phyloP scores from a whole-genome alignment of 2,113 vertebrate species.

The Seriola dumerili region DNA sequence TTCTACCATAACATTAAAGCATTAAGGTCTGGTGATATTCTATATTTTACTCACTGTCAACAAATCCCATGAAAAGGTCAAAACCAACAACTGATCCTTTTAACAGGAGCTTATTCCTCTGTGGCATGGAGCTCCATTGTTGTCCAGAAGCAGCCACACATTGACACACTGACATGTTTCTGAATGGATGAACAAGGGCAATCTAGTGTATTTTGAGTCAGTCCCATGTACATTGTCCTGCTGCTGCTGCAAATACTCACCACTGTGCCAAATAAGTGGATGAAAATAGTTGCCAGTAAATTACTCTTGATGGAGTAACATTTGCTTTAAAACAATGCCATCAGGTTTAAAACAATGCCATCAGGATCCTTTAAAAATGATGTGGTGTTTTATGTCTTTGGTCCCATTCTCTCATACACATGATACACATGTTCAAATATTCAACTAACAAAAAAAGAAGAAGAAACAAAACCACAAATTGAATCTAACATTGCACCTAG shows the following conservation, averaged over 20 bases:
- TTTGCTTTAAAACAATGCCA: not conserved
- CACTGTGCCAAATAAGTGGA: not conserved
- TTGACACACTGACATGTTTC: not conserved
- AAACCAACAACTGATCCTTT: not conserved
- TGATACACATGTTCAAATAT: not conserved
- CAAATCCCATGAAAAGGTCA: not conserved
- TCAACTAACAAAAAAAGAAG: not conserved
- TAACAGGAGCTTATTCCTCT: not conserved
- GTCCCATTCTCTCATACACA: not conserved
- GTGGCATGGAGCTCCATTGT: not conserved
- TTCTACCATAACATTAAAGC: constrained; percentile 35
- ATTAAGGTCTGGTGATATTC: not conserved
- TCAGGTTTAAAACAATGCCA: not conserved
- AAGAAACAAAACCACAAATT: not conserved
- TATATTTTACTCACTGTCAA: constrained; percentile 22
- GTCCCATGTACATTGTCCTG: not conserved
- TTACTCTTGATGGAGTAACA: not conserved
- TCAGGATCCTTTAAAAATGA: not conserved
- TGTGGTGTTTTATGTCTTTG: not conserved
- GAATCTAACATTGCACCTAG: not conserved
- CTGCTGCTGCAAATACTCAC: not conserved
- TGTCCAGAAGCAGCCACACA: constrained; percentile 5
- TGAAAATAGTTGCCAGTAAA: constrained; percentile 2
- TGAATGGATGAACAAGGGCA: not conserved
- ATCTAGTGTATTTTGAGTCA: not conserved